phyloP scores from a whole-genome alignment of 2,113 vertebrate species.

The Mormyrus iriodes region DNA sequence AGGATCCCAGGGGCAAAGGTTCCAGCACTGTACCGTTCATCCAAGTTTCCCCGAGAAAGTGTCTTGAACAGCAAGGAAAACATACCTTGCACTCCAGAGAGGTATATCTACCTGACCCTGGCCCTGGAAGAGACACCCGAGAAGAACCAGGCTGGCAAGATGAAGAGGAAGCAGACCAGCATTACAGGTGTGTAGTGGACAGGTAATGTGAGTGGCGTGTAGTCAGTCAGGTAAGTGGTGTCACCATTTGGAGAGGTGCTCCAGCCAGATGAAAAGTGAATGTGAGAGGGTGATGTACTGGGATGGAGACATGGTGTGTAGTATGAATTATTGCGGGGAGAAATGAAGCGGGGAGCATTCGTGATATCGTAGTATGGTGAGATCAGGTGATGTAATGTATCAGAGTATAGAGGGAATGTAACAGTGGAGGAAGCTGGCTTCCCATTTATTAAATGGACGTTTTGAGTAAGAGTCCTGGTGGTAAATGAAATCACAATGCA shows the following conservation, averaged over 20 bases:
- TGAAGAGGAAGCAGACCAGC: constrained; percentile 78
- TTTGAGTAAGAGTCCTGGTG: not conserved
- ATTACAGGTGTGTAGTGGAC: constrained; percentile 70
- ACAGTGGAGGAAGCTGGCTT: not conserved
- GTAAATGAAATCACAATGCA: not conserved
- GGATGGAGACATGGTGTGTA: not conserved
- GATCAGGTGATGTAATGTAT: too few species aligned
- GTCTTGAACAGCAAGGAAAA: constrained; percentile 45
- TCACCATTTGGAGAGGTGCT: not conserved
- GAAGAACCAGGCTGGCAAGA: constrained; percentile 15
- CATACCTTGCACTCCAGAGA: constrained; percentile 34
- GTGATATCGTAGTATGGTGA: too few species aligned
- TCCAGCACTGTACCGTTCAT: constrained; percentile 55
- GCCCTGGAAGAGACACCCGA: constrained; percentile 40
- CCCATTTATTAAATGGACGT: not conserved
- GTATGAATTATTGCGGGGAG: too few species aligned
- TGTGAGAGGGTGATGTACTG: not conserved
- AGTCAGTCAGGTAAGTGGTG: not conserved
- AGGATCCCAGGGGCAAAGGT: constrained; percentile 48
- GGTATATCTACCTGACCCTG: not conserved
- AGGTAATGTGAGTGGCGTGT: not conserved
- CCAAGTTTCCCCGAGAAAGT: not conserved
- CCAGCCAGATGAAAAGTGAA: not conserved
- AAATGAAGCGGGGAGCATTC: too few species aligned
- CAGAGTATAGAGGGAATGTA: not conserved